Evolutionary conservation across 2,888 invertebrate species (phyloP), one percentile per base, ranked within the genome.

Genomic region (Eledone cirrhosa): DNA sequence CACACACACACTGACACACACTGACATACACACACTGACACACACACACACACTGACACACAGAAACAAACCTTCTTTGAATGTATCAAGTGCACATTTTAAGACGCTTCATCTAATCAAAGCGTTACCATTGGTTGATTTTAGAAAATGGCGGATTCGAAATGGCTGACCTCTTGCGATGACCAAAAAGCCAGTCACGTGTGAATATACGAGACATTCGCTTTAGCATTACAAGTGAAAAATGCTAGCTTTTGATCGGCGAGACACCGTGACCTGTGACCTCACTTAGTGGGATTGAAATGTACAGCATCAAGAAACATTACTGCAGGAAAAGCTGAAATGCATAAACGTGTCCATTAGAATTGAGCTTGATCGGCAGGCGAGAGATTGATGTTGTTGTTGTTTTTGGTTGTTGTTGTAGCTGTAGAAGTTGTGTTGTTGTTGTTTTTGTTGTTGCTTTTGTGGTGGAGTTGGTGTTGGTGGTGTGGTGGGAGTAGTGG

Each of bases 271-370:
- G 29, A 41, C 29, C 72, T 41, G n/a, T 41, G 72, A 72, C 72
- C 72, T 72, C 72, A 72, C 72, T 72, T 72, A 72, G 72, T 72
- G 72, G 72, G 72, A 72, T 72, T 72, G 72, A 72, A 72, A 72
- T 72, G 72, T 31, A 31, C 41, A 72, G 31, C 72, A 72, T 72
- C 72, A 72, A 72, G 72, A 72, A 41, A 41, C 72, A 72, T 72
- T 72, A 72, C 29, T 31, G 72, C 41, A n/a, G 41, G 72, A 41
- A 41, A 33, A 72, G 72, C 72, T 72, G 72, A 72, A 72, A 72
- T 41, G 72, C 72, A 72, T 72, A 72, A 72, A 72, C 72, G 72
- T 72, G 72, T 72, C 72, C 41, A 41, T 33, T 72, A 72, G 72
- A 72, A 72, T 72, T 72, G 72, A 31, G 72, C 72, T 72, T 41